Evolutionary conservation across 2,113 vertebrate species (phyloP), one percentile per base, ranked within the genome.

Genomic region (Podilymbus podiceps): DNA sequence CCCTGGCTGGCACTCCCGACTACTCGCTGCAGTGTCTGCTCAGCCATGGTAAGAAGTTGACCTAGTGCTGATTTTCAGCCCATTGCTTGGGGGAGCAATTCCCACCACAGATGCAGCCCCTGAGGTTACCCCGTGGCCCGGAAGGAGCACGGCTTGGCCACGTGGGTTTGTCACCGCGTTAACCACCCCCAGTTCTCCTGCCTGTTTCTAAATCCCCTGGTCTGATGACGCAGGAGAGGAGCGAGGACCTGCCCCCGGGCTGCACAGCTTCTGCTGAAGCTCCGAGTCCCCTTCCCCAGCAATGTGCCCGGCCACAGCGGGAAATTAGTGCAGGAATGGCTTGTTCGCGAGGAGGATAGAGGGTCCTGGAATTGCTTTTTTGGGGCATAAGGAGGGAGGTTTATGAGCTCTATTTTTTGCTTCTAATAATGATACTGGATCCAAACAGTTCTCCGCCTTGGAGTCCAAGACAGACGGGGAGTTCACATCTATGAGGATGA

Each of bases 371-470:
- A 85, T 8, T 85, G 63, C n/a, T 91, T 93, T 95, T 83, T 69
- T 5, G 81, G 88, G 85, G 85, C 3, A 40, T 96, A 93, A 93
- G 71, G 50, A 93, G 21, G 89, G 69, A 95, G 78, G 89, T 96
- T 90, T 95, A 94, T 69, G 67, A 93, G 60, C 73, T 96, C 87
- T 85, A 1, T 95, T 93, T 94, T 95, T 89, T 95, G 93, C 87
- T 94, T 96, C 95, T 93, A 90, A 94, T 94, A 91, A 90, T 28
- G 67, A 73, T 76, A 79, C 5, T 89, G 85, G 78, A 94, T 63
- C 81, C 67, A 90, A 93, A 67, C 62, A 73, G 58, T 66, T 85
- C 95, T 69, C 83, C 3, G 11, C 78, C 74, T 91, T 31, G 10
- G 68, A 90, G 83, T 35, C 64, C 69, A 81, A 19, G 42, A 42